Evolutionary conservation across 2,888 invertebrate species (phyloP), one percentile per base, ranked within the genome.

Genomic region (Notocelia uddmanniana): DNA sequence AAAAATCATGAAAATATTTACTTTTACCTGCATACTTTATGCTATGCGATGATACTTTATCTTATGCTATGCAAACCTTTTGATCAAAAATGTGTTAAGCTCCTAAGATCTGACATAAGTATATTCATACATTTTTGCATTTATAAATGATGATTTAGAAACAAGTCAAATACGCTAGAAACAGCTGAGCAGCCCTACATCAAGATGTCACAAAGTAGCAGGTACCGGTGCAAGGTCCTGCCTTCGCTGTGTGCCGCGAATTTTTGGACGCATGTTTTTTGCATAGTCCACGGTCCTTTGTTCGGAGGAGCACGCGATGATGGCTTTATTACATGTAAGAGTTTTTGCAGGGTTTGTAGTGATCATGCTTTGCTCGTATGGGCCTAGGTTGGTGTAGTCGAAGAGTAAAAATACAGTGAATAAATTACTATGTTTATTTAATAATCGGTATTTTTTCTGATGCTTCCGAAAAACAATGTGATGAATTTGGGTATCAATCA

Each of bases 131-230:
- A n/a, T n/a, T n/a, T n/a, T n/a, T n/a, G n/a, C n/a, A n/a, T n/a
- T n/a, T n/a, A n/a, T n/a, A n/a, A n/a, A n/a, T n/a, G n/a, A n/a
- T n/a, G n/a, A n/a, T n/a, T n/a, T n/a, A n/a, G n/a, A n/a, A n/a
- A n/a, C n/a, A n/a, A n/a, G n/a, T n/a, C n/a, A n/a, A n/a, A n/a
- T n/a, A n/a, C n/a, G n/a, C n/a, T n/a, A n/a, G n/a, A n/a, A n/a
- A n/a, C n/a, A n/a, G n/a, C n/a, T 18, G 45, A 45, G 85, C 78
- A 82, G 74, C 93, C 93, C 92, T 93, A 86, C 76, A 82, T 87
- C 87, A 89, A 92, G 92, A 91, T 89, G 90, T 90, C 89, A 91
- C 89, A 91, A 91, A 91, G 88, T 92, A 92, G 92, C 92, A 92
- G 92, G 92, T 92, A 93, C 88, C 80, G 85, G 81, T 84, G 87